phyloP scores from a whole-genome alignment of 2,113 vertebrate genomes.

The Heptranchias perlo region DNA sequence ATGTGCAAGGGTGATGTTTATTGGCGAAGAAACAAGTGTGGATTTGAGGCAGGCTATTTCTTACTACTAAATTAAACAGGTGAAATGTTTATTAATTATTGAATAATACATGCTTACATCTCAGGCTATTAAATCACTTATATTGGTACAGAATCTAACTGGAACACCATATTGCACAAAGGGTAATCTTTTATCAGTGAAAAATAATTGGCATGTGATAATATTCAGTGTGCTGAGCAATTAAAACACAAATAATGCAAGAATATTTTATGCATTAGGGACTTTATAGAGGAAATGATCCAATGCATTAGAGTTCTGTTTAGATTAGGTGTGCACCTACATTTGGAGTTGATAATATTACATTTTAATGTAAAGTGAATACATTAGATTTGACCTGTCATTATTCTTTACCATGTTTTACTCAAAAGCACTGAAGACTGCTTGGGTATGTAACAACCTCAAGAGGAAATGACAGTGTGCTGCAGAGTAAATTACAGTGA shows the following conservation, averaged over 20 bases:
- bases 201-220: background rate
- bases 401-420: background rate
- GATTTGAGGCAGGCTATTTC: background rate
- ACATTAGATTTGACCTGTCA: background rate
- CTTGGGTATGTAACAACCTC: too few relatives aligned
- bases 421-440: background rate
- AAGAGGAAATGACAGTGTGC: background rate
- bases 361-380: background rate
- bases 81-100: background rate
- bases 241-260: background rate
- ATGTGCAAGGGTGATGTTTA: background rate
- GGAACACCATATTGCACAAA: background rate
- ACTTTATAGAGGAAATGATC: background rate
- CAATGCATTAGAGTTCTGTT: background rate
- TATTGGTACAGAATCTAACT: background rate
- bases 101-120: background rate
- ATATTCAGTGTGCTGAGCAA: background rate
- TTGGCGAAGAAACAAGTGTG: background rate
- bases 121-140: background rate
- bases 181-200: background rate
- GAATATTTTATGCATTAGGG: background rate
- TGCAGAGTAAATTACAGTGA: constrained; percentile 18
- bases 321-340: background rate
- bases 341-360: background rate
- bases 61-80: background rate